Percentiles rank a stretch among this genome's conserved stretches.
Evolutionary conservation across 2,888 invertebrate species (phyloP).

Genomic region (Asteroscopus sphinx): DNA sequence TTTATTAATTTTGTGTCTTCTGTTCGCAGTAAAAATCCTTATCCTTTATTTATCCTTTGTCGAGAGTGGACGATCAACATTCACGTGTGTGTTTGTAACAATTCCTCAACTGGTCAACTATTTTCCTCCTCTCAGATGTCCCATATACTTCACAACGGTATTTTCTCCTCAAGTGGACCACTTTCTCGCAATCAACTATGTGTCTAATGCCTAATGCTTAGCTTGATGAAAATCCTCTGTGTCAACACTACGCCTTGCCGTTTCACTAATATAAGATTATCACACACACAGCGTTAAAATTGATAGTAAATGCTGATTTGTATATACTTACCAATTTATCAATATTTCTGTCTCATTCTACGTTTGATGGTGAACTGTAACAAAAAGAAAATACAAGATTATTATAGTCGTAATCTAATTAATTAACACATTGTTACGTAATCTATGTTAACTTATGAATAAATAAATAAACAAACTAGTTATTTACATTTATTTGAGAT

Average conservation of each 20-base stretch:
- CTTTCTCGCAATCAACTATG: slow-evolving; percentile 38
- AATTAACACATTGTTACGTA: background rate
- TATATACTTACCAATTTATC: slow-evolving; percentile 68
- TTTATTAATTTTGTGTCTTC: too few relatives aligned
- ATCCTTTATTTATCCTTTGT: background rate
- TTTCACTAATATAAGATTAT: too few relatives aligned
- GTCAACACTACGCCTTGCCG: slow-evolving; percentile 1
- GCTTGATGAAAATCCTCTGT: slow-evolving; percentile 16
- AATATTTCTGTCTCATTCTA: slow-evolving; percentile 69
- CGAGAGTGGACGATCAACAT: slow-evolving; percentile 1
- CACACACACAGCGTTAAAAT: too few relatives aligned
- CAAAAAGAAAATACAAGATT: slow-evolving; percentile 54
- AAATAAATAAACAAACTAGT: too few relatives aligned
- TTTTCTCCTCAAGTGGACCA: slow-evolving; percentile 34
- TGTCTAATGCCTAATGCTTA: slow-evolving; percentile 27
- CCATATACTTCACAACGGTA: slow-evolving; percentile 22
- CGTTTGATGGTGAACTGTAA: slow-evolving; percentile 69
- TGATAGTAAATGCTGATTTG: too few relatives aligned
- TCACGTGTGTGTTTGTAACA: slow-evolving; percentile 8
- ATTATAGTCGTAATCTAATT: background rate
- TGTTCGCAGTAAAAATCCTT: too few relatives aligned
- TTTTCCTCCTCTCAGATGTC: slow-evolving; percentile 9
- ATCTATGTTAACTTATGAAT: too few relatives aligned
- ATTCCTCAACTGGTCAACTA: background rate
- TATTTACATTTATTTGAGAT: too few relatives aligned